Evolutionary conservation across 2,888 invertebrate species (phyloP), one percentile per base, ranked within the genome.

Genomic region (Epinotia ramella): DNA sequence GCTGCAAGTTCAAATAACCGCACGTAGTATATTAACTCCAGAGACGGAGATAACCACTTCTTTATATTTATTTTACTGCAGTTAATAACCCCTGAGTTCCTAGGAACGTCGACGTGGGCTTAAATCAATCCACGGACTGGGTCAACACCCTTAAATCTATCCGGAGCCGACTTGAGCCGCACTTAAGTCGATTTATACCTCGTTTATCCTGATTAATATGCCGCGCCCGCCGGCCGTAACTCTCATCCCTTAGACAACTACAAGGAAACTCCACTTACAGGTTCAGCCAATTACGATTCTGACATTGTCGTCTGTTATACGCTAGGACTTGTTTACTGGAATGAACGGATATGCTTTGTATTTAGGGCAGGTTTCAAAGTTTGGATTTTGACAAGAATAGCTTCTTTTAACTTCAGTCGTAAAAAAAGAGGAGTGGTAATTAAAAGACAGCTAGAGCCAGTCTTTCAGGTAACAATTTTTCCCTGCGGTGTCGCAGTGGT

Each of bases 81-180:
- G 53, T 53, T 53, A 67, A 67, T 40, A 28, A 44, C 16, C 53
- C 53, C n/a, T 66, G 78, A 68, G 73, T 78, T 33, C 68, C 67
- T 63, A 70, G 75, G 80, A 73, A 76, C 46, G 68, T 73, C 53
- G 33, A n/a, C 70, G 24, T 33, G 53, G 53, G 62, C 62, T 71
- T 62, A 71, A 62, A 71, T 69, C 69, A 69, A 69, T 69, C 69
- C 59, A 56, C 59, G 59, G 67, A 71, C 62, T 53, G 62, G 70
- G 69, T 69, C 69, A 60, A 59, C 46, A 69, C 59, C 62, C 70
- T 71, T 71, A 63, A 71, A 71, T 62, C 69, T 46, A 59, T 59
- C 44, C 28, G n/a, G 16, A 40, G 12, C 69, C 11, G 69, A 44
- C 24, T 69, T 49, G 60, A 59, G 24, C 59, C 57, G 59, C 59